Evolutionary conservation across 1,140 invertebrate genomes (phyloP).

Genomic region (Lineus longissimus): DNA sequence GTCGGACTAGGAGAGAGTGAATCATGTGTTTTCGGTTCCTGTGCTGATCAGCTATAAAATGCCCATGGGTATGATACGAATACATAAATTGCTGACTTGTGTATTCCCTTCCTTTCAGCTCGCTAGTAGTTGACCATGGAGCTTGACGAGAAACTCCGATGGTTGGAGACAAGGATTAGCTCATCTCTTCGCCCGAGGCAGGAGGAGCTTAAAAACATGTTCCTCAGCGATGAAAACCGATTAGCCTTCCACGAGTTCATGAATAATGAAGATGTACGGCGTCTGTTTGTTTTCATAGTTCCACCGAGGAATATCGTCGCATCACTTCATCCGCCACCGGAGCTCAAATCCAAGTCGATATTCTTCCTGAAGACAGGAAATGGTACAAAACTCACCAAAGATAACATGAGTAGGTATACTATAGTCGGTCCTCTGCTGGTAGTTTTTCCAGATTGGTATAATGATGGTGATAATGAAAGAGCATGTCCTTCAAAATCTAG

Average conservation of each 20-base stretch:
- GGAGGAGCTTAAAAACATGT: slow-evolving; percentile 51
- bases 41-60: too few relatives aligned
- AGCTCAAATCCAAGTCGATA: slow-evolving; percentile 46
- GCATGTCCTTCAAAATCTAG: background rate
- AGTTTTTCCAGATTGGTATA: background rate
- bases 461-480: background rate
- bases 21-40: too few relatives aligned
- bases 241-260: slow-evolving; percentile 52
- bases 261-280: slow-evolving; percentile 52
- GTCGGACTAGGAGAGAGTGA: too few relatives aligned
- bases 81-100: too few relatives aligned
- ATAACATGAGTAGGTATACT: slow-evolving; percentile 44
- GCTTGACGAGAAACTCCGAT: slow-evolving; percentile 49
- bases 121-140: background rate
- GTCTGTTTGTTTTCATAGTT: slow-evolving; percentile 44
- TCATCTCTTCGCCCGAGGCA: slow-evolving; percentile 48
- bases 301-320: slow-evolving; percentile 41
- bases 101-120: too few relatives aligned
- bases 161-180: slow-evolving; percentile 48
- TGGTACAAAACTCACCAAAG: slow-evolving; percentile 50
- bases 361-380: slow-evolving; percentile 51
- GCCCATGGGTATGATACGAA: too few relatives aligned
- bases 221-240: slow-evolving; percentile 51
- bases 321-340: slow-evolving; percentile 41
- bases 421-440: background rate